Percentiles rank a stretch among this genome's conserved stretches.
phyloP scores from a whole-genome alignment of 2,113 vertebrate species.

The Marcusenius ussheri region DNA sequence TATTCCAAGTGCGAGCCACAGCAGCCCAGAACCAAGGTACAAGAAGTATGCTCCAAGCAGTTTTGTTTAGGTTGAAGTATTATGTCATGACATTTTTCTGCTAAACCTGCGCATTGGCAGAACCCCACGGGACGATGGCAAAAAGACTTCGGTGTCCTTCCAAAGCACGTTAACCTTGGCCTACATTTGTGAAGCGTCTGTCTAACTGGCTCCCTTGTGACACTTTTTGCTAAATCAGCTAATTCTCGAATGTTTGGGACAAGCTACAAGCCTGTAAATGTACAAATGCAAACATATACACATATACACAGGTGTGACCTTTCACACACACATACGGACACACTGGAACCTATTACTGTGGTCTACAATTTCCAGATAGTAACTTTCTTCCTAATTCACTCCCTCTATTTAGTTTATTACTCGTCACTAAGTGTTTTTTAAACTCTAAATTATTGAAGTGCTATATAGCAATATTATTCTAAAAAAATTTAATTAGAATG shows the following conservation, averaged over 20 bases:
- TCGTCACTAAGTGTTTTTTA: not conserved
- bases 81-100: not conserved
- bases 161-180: slow-evolving; percentile 9
- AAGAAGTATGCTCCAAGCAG: not conserved
- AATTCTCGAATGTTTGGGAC: slow-evolving; percentile 14
- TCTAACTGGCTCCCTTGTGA: slow-evolving; percentile 38
- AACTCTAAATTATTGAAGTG: not conserved
- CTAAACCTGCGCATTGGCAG: not conserved
- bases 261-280: not conserved
- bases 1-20: not conserved
- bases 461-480: not conserved
- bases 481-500: not conserved
- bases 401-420: not conserved
- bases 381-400: not conserved
- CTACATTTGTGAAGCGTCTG: slow-evolving; percentile 31
- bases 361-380: not conserved
- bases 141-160: not conserved
- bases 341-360: not conserved
- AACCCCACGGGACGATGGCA: not conserved
- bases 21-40: not conserved
- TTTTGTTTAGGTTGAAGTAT: not conserved
- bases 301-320: not conserved
- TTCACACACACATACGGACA: not conserved
- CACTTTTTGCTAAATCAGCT: slow-evolving; percentile 30
- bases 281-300: not conserved